Conservation (phyloP, 2,797 vertebrate species). For the Graptemys geographica region DNA sequence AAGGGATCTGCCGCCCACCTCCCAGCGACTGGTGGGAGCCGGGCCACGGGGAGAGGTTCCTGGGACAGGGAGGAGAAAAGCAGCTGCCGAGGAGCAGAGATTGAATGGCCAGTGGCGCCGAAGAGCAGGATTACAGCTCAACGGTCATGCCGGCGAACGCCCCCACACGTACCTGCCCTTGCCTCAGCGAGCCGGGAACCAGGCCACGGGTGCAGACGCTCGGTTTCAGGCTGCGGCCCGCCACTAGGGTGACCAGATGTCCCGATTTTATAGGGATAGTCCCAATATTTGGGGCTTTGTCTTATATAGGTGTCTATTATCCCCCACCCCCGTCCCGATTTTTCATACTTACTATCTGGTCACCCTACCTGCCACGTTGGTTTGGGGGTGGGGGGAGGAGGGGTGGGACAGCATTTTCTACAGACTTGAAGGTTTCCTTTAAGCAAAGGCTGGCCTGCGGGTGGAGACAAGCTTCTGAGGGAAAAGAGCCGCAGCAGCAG, state of each 20-base stretch:
- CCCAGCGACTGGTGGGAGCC: not conserved
- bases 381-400: not conserved
- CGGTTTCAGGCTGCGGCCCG: not conserved
- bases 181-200: not conserved
- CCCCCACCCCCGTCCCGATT: no score
- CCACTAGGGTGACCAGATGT: no score
- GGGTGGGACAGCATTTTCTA: not conserved
- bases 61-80: not conserved
- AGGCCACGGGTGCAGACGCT: not conserved
- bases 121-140: rapidly evolving
- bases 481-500: not conserved
- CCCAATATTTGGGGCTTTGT: no score
- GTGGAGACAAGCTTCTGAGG: not conserved
- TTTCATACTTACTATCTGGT: no score
- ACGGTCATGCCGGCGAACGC: not conserved
- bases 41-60: not conserved
- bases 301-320: no score
- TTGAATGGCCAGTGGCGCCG: rapidly evolving
- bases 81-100: not conserved
- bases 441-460: no score
- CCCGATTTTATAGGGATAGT: no score
- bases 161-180: not conserved
- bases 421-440: not conserved
- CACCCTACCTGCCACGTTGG: no score
- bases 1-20: not conserved